A percentile compares a stretch with the other conserved stretches of the same genome.
Evolutionary conservation across 1,140 invertebrate species (phyloP).

Genomic region (Zeugodacus cucurbitae): DNA sequence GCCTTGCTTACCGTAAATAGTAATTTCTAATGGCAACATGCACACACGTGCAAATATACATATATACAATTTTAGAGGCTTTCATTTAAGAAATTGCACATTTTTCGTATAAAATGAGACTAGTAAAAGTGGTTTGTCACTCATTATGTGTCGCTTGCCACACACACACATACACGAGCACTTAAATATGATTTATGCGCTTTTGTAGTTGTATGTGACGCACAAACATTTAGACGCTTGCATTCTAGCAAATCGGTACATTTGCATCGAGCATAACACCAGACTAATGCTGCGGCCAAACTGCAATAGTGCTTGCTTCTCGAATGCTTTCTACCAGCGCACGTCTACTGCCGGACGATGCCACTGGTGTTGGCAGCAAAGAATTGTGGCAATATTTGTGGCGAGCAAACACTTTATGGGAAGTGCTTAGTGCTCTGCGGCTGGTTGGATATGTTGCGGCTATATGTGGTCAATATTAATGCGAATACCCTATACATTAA

Average conservation of each 20-base stretch:
- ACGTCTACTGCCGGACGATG: neutral
- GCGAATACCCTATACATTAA: too few species aligned
- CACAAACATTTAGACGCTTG: too few species aligned
- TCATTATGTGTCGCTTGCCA: slow-evolving; percentile 11
- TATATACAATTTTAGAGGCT: neutral
- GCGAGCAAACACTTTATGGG: slow-evolving; percentile 29
- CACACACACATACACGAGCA: neutral
- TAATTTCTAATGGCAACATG: neutral
- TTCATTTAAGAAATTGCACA: neutral
- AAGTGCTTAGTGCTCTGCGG: neutral
- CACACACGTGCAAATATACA: neutral
- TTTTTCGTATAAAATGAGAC: too few species aligned
- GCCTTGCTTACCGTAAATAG: neutral
- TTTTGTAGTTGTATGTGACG: neutral
- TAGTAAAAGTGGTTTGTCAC: neutral
- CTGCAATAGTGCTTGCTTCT: slow-evolving; percentile 29
- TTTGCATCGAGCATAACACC: neutral
- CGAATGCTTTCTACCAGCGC: neutral
- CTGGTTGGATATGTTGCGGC: neutral
- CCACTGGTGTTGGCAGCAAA: neutral
- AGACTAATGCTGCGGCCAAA: neutral
- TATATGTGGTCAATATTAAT: neutral
- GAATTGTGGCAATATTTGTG: slow-evolving; percentile 32
- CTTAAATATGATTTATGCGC: slow-evolving; percentile 9
- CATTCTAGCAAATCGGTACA: too few species aligned